Percentiles rank a stretch among this genome's conserved stretches.
These are phyloP conservation scores for Gryllus bimaculatus DNA, from an alignment of 1,140 invertebrate genomes.

Conservation along the genomic window DNA sequence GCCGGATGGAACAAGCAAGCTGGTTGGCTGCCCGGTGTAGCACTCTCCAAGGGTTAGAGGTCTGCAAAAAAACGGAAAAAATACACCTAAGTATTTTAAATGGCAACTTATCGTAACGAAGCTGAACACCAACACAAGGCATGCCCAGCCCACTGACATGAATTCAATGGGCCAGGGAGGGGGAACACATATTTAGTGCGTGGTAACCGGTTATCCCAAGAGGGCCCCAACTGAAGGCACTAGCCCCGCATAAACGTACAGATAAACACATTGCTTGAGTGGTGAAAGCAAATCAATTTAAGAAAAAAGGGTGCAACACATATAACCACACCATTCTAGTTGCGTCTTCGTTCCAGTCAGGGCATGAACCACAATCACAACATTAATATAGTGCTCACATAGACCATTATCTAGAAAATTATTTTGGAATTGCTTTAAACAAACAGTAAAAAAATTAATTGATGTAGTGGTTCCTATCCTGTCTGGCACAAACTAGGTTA, in stretches of 20 bases:
- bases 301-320: neutral
- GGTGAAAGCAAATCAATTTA: neutral
- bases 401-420: too few species aligned
- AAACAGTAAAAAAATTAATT: too few species aligned
- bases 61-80: constrained; percentile 23
- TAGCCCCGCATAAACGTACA: neutral
- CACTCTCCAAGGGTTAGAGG: constrained; percentile 23
- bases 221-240: neutral
- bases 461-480: too few species aligned
- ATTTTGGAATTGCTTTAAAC: too few species aligned
- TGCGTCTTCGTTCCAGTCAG: neutral
- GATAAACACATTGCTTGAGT: neutral
- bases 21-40: constrained; percentile 23
- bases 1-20: constrained; percentile 23
- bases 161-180: neutral
- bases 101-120: constrained; percentile 14
- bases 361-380: too few species aligned
- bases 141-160: neutral
- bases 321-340: neutral
- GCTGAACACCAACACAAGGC: neutral
- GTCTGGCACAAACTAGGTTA: too few species aligned
- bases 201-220: neutral
- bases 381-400: too few species aligned
- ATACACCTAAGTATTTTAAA: constrained; percentile 18
- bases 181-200: neutral